A percentile compares a stretch with the other conserved stretches of the same genome.
Evolutionary conservation across 1,140 invertebrate species (phyloP).

Genomic region (Andrena cerasifolii): DNA sequence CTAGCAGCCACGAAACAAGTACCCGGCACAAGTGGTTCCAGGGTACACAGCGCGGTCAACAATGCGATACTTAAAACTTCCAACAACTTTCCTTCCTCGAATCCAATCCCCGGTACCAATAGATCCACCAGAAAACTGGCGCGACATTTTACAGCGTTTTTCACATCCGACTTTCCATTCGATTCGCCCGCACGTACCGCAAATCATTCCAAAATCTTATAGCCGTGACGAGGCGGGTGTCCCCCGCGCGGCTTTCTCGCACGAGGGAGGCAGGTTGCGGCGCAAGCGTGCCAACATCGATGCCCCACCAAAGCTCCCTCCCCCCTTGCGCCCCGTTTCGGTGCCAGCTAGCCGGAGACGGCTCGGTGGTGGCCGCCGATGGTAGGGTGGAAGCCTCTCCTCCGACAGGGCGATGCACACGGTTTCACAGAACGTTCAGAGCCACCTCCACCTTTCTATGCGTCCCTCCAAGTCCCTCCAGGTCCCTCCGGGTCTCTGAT

Average conservation of each 20-base stretch:
- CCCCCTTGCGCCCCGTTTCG: slow-evolving; percentile 54
- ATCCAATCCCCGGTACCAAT: no score
- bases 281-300: slow-evolving; percentile 72
- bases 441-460: slow-evolving; percentile 63
- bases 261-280: slow-evolving; percentile 57
- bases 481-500: slow-evolving; percentile 46
- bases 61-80: no score
- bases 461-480: slow-evolving; percentile 60
- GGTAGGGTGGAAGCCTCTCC: slow-evolving; percentile 65
- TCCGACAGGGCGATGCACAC: slow-evolving; percentile 64
- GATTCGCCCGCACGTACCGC: slow-evolving; percentile 36
- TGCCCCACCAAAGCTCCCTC: slow-evolving; percentile 66
- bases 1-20: no score
- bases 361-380: slow-evolving; percentile 55
- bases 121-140: neutral
- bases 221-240: slow-evolving; percentile 40
- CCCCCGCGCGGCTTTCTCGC: slow-evolving; percentile 48
- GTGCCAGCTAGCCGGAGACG: slow-evolving; percentile 45
- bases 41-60: no score
- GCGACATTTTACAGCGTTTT: neutral
- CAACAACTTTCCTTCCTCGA: no score
- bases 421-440: slow-evolving; percentile 55
- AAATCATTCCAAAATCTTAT: slow-evolving; percentile 64
- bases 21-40: no score
- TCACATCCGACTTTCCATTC: slow-evolving; percentile 13